These are phyloP conservation scores for Rhinopomastus cyanomelas DNA, from an alignment of 2,113 vertebrate species.

Conservation along the genomic window DNA sequence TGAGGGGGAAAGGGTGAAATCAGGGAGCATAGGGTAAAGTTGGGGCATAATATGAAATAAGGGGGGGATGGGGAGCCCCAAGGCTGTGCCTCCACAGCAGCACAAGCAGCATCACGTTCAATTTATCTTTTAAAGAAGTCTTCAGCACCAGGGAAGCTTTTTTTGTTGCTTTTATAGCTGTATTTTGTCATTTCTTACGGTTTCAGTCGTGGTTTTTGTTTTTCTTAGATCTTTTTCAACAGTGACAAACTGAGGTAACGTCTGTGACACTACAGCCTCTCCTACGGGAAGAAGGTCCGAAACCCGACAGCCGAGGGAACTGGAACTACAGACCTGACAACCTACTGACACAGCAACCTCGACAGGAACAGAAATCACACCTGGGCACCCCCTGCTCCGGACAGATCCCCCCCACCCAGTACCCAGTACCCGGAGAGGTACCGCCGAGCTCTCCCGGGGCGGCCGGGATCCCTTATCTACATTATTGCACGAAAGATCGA, in stretches of 20 bases:
- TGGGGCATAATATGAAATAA: too few species aligned
- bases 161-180: conserved; percentile 33
- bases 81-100: neutral
- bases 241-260: conserved; percentile 82
- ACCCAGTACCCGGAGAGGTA: neutral
- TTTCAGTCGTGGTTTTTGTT: conserved; percentile 34
- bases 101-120: neutral
- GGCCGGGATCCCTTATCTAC: conserved; percentile 61
- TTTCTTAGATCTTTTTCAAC: conserved; percentile 63
- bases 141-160: conserved; percentile 4
- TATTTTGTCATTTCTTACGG: conserved; percentile 51
- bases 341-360: conserved; percentile 58
- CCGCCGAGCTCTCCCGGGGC: conserved; percentile 20
- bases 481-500: conserved; percentile 81
- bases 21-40: too few species aligned
- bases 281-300: conserved; percentile 64
- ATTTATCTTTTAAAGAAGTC: neutral
- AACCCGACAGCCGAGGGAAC: conserved; percentile 21
- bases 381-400: neutral
- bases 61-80: neutral
- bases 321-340: conserved; percentile 59
- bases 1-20: too few species aligned
- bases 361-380: conserved; percentile 38
- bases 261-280: conserved; percentile 75
- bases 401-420: neutral